Conservation (phyloP, 2,888 invertebrate genomes). For the Timandra comae region DNA sequence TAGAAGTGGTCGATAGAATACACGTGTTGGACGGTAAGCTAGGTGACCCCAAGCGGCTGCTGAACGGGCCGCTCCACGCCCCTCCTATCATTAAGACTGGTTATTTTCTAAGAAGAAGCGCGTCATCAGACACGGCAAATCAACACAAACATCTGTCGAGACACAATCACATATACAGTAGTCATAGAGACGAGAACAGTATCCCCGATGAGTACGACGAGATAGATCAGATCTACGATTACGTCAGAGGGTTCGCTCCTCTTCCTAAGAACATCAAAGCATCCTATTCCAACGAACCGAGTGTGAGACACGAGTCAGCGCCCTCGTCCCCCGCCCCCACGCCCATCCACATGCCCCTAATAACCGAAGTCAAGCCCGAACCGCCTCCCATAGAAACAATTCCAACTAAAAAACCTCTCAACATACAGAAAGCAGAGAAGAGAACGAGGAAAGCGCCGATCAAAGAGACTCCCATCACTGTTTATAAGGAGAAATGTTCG, state of each 20-base stretch:
- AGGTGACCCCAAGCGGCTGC: slow-evolving; percentile 78
- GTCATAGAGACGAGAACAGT: slow-evolving; percentile 80
- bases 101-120: slow-evolving; percentile 84
- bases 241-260: slow-evolving; percentile 94
- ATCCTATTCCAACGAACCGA: slow-evolving; percentile 60
- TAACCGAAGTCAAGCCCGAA: slow-evolving; percentile 84
- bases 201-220: slow-evolving; percentile 93
- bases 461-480: slow-evolving; percentile 74
- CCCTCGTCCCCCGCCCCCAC: slow-evolving; percentile 74
- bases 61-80: slow-evolving; percentile 59
- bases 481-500: slow-evolving; percentile 77
- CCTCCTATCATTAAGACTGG: slow-evolving; percentile 78
- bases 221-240: slow-evolving; percentile 97
- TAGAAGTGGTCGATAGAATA: slow-evolving; percentile 87
- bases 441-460: slow-evolving; percentile 81
- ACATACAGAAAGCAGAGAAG: slow-evolving; percentile 81
- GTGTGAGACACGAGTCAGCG: slow-evolving; percentile 72
- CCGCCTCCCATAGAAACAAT: slow-evolving; percentile 95
- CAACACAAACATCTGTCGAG: slow-evolving; percentile 73
- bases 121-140: slow-evolving; percentile 84
- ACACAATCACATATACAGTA: slow-evolving; percentile 72
- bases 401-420: slow-evolving; percentile 85
- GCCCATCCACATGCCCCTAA: slow-evolving; percentile 73
- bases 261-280: slow-evolving; percentile 87
- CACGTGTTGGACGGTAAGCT: slow-evolving; percentile 89